Evolutionary conservation across 2,888 invertebrate genomes (phyloP).

Genomic region (Zhuqinia jingwanae): DNA sequence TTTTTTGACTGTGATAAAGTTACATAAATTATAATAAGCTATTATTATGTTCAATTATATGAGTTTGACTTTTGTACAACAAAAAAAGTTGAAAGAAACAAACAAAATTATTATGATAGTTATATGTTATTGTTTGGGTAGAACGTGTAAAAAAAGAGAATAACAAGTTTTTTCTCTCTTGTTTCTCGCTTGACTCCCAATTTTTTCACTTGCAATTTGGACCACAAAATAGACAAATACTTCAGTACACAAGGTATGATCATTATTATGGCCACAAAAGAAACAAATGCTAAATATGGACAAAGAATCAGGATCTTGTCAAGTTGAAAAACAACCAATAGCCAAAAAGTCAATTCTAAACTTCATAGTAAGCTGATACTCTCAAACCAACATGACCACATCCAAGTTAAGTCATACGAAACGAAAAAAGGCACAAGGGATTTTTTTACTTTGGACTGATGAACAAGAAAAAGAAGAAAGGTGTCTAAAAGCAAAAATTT

Average conservation of each 20-base stretch:
- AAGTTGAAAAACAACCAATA: slow-evolving; percentile 46
- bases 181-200: slow-evolving; percentile 12
- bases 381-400: no score
- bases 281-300: slow-evolving; percentile 60
- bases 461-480: slow-evolving; percentile 15
- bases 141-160: slow-evolving; percentile 21
- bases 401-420: slow-evolving; percentile 7
- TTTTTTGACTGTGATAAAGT: no score
- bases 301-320: slow-evolving; percentile 60
- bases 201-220: slow-evolving; percentile 6
- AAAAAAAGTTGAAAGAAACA: neutral
- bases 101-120: neutral
- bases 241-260: slow-evolving; percentile 7
- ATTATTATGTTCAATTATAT: no score
- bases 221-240: slow-evolving; percentile 26
- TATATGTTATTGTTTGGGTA: neutral
- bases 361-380: no score
- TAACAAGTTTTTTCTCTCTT: slow-evolving; percentile 6
- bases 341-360: neutral
- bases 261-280: slow-evolving; percentile 27
- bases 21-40: no score
- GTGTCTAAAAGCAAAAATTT: neutral
- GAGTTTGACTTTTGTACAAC: no score
- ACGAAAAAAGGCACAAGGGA: neutral
- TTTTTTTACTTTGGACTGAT: neutral